phyloP scores from a whole-genome alignment of 2,888 invertebrate species.

The Thelaira solivaga region DNA sequence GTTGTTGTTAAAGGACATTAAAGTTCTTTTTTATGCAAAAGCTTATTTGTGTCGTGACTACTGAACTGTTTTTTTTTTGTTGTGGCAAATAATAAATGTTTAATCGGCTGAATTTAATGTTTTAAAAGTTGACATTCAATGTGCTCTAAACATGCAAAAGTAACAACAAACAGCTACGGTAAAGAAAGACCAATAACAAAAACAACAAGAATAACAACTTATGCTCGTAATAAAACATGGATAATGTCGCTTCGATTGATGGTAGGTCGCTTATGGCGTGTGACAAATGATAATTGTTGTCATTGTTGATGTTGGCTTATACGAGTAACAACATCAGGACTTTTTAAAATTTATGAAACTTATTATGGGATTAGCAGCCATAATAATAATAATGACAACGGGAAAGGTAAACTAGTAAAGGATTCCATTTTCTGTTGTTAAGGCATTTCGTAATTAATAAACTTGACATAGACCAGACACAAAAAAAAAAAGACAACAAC shows the following conservation, averaged over 20 bases:
- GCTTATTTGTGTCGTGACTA: slow-evolving; percentile 37
- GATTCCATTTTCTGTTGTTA: background rate
- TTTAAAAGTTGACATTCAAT: slow-evolving; percentile 52
- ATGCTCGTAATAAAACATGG: no score
- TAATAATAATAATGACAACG: background rate
- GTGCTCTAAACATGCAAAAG: background rate
- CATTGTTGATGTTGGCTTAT: slow-evolving; percentile 30
- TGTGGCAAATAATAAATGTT: slow-evolving; percentile 48
- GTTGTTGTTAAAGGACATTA: slow-evolving; percentile 35
- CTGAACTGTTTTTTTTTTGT: slow-evolving; percentile 28
- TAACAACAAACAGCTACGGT: background rate
- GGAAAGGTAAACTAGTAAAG: background rate
- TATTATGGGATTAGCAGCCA: slow-evolving; percentile 9
- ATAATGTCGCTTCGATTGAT: slow-evolving; percentile 9
- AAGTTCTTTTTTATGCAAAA: slow-evolving; percentile 29
- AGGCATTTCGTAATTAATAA: slow-evolving; percentile 24
- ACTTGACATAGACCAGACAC: slow-evolving; percentile 2
- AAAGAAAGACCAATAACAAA: background rate
- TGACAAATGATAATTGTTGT: slow-evolving; percentile 61
- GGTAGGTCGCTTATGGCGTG: slow-evolving; percentile 12
- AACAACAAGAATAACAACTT: slow-evolving; percentile 3
- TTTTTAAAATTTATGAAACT: slow-evolving; percentile 7
- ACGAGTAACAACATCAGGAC: background rate
- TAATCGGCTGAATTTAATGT: slow-evolving; percentile 47
- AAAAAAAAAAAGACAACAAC: no score